Evolutionary conservation across 1,140 invertebrate species (phyloP).

Genomic region (Metopolophium dirhodum): DNA sequence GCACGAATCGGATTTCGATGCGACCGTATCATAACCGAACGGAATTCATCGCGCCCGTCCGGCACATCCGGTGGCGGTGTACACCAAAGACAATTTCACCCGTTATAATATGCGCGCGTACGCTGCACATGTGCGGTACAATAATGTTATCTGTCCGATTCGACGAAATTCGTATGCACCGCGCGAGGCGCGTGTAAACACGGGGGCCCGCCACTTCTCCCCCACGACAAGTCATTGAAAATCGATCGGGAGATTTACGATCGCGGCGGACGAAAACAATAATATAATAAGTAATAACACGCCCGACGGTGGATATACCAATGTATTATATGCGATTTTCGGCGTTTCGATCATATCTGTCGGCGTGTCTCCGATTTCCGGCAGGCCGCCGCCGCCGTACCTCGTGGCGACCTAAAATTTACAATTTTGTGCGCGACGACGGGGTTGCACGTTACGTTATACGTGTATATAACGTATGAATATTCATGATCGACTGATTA

Average conservation of each 20-base stretch:
- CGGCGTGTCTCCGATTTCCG: neutral
- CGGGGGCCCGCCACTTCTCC: neutral
- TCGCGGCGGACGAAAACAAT: neutral
- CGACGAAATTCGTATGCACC: slow-evolving; percentile 34
- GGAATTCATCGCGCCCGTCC: slow-evolving; percentile 31
- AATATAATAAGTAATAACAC: neutral
- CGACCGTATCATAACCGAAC: neutral
- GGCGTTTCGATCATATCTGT: slow-evolving; percentile 12
- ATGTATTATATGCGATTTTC: neutral
- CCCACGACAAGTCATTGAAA: neutral
- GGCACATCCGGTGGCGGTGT: slow-evolving; percentile 22
- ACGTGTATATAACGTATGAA: neutral
- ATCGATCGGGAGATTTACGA: slow-evolving; percentile 30
- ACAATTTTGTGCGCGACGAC: neutral
- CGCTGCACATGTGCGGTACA: slow-evolving; percentile 6
- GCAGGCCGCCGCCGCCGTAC: no score
- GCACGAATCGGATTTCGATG: neutral
- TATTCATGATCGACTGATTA: neutral
- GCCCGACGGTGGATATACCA: neutral
- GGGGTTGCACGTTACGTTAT: neutral
- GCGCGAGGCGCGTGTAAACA: neutral
- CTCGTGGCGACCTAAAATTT: neutral
- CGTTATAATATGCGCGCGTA: slow-evolving; percentile 5
- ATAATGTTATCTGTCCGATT: slow-evolving; percentile 22
- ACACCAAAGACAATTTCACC: neutral